A percentile compares a stretch with the other conserved stretches of the same genome.
Evolutionary conservation across 2,113 vertebrate genomes (phyloP).

Genomic region (Gobiocypris rarus): DNA sequence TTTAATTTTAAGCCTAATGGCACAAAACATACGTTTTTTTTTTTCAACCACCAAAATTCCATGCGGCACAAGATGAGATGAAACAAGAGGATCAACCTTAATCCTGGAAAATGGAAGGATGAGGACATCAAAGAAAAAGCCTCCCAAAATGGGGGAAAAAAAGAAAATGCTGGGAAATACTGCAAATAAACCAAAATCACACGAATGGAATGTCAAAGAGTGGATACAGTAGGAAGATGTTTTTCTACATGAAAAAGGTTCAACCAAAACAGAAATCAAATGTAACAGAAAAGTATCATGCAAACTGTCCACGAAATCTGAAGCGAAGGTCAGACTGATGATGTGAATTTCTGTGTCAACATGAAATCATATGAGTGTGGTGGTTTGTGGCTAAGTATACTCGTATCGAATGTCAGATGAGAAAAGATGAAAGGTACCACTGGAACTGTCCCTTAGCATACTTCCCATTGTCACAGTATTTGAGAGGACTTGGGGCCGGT

Average conservation of each 20-base stretch:
- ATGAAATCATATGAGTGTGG: constrained; percentile 75
- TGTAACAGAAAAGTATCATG: constrained; percentile 71
- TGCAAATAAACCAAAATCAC: constrained; percentile 55
- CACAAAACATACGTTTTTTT: constrained; percentile 72
- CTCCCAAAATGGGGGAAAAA: constrained; percentile 24
- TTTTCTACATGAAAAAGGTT: constrained; percentile 65
- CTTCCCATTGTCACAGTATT: constrained; percentile 11
- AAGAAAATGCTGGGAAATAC: constrained; percentile 48
- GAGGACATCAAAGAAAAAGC: constrained; percentile 73
- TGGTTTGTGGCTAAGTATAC: constrained; percentile 74
- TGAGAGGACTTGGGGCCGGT: constrained; percentile 39
- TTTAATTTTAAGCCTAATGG: constrained; percentile 72
- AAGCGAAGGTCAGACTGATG: constrained; percentile 81
- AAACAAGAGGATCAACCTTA: constrained; percentile 84
- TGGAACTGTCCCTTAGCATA: constrained; percentile 23
- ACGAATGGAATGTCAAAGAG: constrained; percentile 66
- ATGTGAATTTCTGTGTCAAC: constrained; percentile 97
- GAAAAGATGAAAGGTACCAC: constrained; percentile 42
- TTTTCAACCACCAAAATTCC: constrained; percentile 95
- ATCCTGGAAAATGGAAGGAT: constrained; percentile 82
- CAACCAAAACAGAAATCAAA: constrained; percentile 70
- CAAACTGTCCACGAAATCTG: constrained; percentile 77
- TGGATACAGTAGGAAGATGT: constrained; percentile 73
- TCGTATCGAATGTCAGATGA: constrained; percentile 69
- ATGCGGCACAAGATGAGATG: constrained; percentile 98